Percentiles rank a stretch among this genome's conserved stretches.
Evolutionary conservation across 1,140 invertebrate species (phyloP).

Genomic region (Micrasema minimum): DNA sequence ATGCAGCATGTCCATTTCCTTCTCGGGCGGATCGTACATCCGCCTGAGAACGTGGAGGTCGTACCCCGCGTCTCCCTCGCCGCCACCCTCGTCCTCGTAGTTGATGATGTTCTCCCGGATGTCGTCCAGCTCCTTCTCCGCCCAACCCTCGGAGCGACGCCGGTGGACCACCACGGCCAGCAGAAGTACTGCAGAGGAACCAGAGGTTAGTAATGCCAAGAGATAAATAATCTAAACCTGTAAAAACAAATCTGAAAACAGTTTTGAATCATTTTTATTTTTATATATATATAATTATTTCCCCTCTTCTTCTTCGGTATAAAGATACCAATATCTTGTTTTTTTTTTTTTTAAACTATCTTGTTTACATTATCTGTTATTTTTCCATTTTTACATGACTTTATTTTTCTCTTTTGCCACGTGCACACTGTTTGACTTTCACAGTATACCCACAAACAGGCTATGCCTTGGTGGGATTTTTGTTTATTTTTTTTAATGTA

Average conservation of each 20-base stretch:
- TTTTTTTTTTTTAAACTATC: too few species aligned
- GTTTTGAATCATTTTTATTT: too few species aligned
- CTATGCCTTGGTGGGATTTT: too few species aligned
- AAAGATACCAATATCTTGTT: too few species aligned
- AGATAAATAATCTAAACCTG: not conserved
- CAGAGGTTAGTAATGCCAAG: not conserved
- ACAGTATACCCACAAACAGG: too few species aligned
- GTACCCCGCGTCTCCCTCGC: slow-evolving; percentile 94
- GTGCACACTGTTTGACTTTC: too few species aligned
- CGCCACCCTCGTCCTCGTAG: slow-evolving; percentile 97
- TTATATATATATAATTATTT: too few species aligned
- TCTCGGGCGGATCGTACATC: slow-evolving; percentile 73
- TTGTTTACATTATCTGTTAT: too few species aligned
- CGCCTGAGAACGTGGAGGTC: slow-evolving; percentile 89
- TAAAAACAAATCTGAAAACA: not conserved
- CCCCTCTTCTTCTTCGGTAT: too few species aligned
- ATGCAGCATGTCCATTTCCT: slow-evolving; percentile 60
- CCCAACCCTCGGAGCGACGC: slow-evolving; percentile 83
- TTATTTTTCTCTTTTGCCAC: too few species aligned
- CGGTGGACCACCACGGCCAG: slow-evolving; percentile 88
- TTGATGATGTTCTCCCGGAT: slow-evolving; percentile 97
- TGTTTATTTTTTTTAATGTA: too few species aligned
- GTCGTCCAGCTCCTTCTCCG: slow-evolving; percentile 93
- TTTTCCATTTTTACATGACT: too few species aligned
- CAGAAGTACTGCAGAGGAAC: slow-evolving; percentile 74